These are phyloP conservation scores for Cyaniris semiargus DNA, from an alignment of 2,888 invertebrate genomes.

Conservation along the genomic window DNA sequence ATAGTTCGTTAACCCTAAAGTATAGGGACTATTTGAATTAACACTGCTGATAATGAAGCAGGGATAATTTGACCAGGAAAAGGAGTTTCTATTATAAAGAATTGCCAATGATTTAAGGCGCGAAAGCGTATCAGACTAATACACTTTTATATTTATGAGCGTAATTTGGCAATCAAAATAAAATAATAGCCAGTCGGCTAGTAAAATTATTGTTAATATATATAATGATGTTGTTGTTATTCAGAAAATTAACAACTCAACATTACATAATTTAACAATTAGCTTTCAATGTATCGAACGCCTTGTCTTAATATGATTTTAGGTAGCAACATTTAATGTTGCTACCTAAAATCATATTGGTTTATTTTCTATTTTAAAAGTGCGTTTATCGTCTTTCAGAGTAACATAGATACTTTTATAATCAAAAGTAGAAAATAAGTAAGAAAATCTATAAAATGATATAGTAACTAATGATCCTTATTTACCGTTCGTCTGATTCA, in stretches of 20 bases:
- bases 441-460: too few species aligned
- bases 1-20: background rate
- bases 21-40: background rate
- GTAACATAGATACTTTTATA: too few species aligned
- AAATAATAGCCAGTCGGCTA: background rate
- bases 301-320: background rate
- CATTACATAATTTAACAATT: background rate
- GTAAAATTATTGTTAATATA: too few species aligned
- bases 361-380: too few species aligned
- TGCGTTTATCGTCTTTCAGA: too few species aligned
- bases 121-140: background rate
- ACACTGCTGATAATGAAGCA: background rate
- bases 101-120: background rate
- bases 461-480: too few species aligned
- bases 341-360: background rate
- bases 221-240: too few species aligned
- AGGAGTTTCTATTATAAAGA: background rate
- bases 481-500: too few species aligned
- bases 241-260: background rate
- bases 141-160: background rate
- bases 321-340: background rate
- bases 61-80: background rate
- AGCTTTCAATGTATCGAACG: background rate
- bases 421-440: too few species aligned
- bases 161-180: slow-evolving; percentile 2